These are phyloP conservation scores for Myrmecophaga tridactyla DNA, from an alignment of 2,113 vertebrate genomes.

Conservation along the genomic window DNA sequence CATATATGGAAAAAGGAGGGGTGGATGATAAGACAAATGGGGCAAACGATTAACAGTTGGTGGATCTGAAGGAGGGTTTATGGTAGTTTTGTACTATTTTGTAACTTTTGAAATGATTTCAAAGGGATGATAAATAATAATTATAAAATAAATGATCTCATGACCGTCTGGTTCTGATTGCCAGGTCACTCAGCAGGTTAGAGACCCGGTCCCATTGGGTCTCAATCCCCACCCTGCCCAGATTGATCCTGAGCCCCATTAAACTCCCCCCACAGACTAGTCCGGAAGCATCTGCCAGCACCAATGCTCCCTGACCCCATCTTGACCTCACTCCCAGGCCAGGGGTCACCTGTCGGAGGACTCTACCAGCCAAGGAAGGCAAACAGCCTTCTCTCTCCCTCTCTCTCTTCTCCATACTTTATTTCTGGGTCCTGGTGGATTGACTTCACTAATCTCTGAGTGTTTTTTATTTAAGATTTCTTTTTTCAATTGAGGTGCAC, in stretches of 20 bases:
- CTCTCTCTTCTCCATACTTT: neutral
- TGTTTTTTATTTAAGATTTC: neutral
- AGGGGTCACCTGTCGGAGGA: neutral
- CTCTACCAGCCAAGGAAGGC: neutral
- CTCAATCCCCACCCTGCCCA: neutral
- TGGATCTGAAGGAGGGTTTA: neutral
- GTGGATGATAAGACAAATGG: neutral
- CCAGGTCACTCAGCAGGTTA: neutral
- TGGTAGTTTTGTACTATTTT: neutral
- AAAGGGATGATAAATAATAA: neutral
- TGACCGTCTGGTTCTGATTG: neutral
- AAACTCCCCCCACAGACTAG: neutral
- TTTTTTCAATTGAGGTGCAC: neutral
- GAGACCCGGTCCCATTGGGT: neutral
- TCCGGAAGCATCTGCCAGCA: neutral
- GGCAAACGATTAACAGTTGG: neutral
- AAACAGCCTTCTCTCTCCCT: neutral
- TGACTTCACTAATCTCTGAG: neutral
- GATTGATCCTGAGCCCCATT: neutral
- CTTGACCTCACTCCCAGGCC: neutral
- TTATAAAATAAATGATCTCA: neutral
- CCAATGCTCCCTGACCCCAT: neutral
- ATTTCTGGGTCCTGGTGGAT: neutral
- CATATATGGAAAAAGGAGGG: too few species aligned
- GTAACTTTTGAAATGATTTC: neutral